Evolutionary conservation across 2,888 invertebrate species (phyloP), one percentile per base, ranked within the genome.

Genomic region (Platycheirus rosarum): DNA sequence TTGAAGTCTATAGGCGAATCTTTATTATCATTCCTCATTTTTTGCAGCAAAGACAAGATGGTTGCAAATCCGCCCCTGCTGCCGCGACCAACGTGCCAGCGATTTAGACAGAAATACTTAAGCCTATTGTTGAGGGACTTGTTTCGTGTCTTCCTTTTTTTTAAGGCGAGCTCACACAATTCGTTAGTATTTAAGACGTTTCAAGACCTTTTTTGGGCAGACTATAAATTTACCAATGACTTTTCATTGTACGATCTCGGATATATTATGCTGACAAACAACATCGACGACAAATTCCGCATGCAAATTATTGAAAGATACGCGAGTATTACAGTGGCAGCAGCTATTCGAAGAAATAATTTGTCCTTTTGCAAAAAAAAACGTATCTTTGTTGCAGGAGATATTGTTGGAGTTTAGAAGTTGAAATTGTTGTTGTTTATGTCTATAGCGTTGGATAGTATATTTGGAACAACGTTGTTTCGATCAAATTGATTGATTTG

Each of bases 171-270:
- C 16, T 60, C 44, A 65, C 66, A 60, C 32, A 55, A 55, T 46
- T 69, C 55, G 48, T 49, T 80, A 70, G 76, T 80, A 80, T 80
- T 82, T 77, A 68, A 77, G 68, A 74, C 75, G 53, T 71, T 48
- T 66, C 29, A 53, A 71, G 77, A 82, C 82, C 76, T 82, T 82
- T 82, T 82, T 82, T 80, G 76, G 82, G 77, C 77, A 82, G 55
- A 68, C 77, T 60, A 82, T 82, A 82, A 76, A 82, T 77, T 73
- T 63, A 40, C 18, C 60, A 71, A 66, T 40, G 71, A 71, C 57
- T 60, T 35, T n/a, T 42, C 32, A 57, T 42, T 53, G 71, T 46
- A 23, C 7, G 8, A 4, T 11, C 16, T 42, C 35, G 23, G 68
- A 29, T 37, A 35, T 18, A 32, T 20, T 29, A 16, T 42, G 42